Base-by-base conservation (phyloP, 2,797 vertebrate genomes). In the Calcarius lapponicus region DNA sequence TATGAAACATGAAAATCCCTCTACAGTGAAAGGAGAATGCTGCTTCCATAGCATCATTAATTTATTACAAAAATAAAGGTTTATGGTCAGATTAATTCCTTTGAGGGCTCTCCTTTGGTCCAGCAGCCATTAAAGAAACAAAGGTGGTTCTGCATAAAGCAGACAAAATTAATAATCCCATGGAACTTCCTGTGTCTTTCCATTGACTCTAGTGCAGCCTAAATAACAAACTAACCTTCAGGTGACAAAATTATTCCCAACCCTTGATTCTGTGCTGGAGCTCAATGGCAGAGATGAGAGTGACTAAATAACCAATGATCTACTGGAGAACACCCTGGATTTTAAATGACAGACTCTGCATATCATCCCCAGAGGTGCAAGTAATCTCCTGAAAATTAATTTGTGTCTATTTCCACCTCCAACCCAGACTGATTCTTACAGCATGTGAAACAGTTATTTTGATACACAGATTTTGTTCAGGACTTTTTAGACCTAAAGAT, bases 201-300 rank as follows among this genome's bases (percentile, higher is more conserved):
- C 47, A 79, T 0, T 48, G 47, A 62, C 24, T 47, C 34, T 20
- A 40, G 36, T 21, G 13, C 10, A 93, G 34, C 20, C 51, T 32
- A 72, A 74, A 62, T 22, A 48, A 88, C 13, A 84, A 94, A 86
- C 20, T 10, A 47, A 34, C 26, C 21, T 75, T 94, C 47, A 80
- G 38, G 17, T n/a, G 43, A 19, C 11, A 92, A 54, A 88, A 73
- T 50, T 50, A 91, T 85, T 71, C 45, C 66, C 45, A 79, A 28
- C 6, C 10, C 31, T 65, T 69, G 18, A 4, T 17, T 64, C 60
- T 82, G 29, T 56, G 51, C 31, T 78, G 67, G 73, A 90, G 51
- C 54, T 87, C 80, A 81, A 4, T 50, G 60, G 43, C 40, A 76
- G 19, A 45, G 58, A 50, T 42, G 13, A 87, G 17, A 28, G 36